Base-by-base conservation (phyloP, 2,888 invertebrate genomes). In the Phasia obesa region DNA sequence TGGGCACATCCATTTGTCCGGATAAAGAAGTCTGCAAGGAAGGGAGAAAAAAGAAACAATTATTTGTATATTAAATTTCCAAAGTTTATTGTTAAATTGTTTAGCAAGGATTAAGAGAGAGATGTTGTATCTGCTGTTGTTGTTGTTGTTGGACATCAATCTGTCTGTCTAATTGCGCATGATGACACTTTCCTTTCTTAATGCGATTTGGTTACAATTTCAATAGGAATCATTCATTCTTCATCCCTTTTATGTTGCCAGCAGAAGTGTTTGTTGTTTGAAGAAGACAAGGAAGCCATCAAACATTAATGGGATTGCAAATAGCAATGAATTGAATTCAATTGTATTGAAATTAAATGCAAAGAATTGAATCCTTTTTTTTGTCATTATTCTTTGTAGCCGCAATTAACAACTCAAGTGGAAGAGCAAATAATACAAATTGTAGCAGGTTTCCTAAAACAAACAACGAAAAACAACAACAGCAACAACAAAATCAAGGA, bases 1-100 rank as follows among this genome's bases (percentile, higher is more conserved):
- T 92, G 17, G 89, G 89, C 17, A 89, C 89, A 84, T 91, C 91
- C 90, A 91, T 91, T 86, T 91, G 91, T 11, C 90, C 89, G 27
- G 88, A 85, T 27, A 91, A 87, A 27, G 90, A 88, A 81, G 88
- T 87, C 90, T 90, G 86, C 1, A 74, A 59, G 27, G 55, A 38
- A 53, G 38, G 17, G 2, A 69, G 19, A 44, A 19, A 11, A 9
- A 49, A 21, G 49, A 6, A n/a, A n/a, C 31, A 74, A 53, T 35
- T 53, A 76, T 51, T 49, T 47, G 11, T 35, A 27, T 57, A 21
- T 38, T n/a, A 27, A 31, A 38, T 62, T 55, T 71, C 59, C 65
- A 64, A 57, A n/a, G 25, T 59, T 49, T 49, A 62, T 62, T 62
- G 44, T 53, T 47, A 27, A 57, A 57, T 19, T 55, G 42, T 51